These are phyloP conservation scores for Hoplostethus mediterraneus DNA, from an alignment of 2,797 vertebrate species.

Conservation along the genomic window DNA sequence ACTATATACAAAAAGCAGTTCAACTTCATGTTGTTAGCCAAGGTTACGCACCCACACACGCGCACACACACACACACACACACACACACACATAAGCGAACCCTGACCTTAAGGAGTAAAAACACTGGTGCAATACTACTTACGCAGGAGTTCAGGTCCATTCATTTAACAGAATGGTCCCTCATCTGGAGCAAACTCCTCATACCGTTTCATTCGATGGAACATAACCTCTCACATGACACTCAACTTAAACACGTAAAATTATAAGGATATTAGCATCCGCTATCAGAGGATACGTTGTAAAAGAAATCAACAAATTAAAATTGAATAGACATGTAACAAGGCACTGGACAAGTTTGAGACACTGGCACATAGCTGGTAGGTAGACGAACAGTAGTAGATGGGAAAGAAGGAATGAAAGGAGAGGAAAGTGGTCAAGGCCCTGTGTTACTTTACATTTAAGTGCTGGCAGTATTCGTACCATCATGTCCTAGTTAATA, in stretches of 20 bases:
- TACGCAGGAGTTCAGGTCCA: conserved; percentile 1
- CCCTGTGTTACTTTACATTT: conserved; percentile 62
- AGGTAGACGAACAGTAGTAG: conserved; percentile 35
- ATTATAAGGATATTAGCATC: conserved; percentile 6
- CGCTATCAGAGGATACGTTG: conserved; percentile 29
- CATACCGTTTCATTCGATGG: conserved; percentile 5
- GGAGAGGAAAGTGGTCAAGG: conserved; percentile 45
- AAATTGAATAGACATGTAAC: conserved; percentile 57
- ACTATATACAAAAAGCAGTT: conserved; percentile 58
- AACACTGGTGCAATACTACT: conserved; percentile 5
- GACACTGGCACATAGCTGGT: conserved; percentile 75
- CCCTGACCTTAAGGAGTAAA: background rate
- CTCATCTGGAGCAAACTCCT: conserved; percentile 15
- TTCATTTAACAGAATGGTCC: conserved; percentile 9
- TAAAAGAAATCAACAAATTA: conserved; percentile 40
- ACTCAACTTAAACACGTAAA: conserved; percentile 11
- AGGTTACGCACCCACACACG: conserved; percentile 17
- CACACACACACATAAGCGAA: conserved; percentile 1
- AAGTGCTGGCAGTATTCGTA: conserved; percentile 81
- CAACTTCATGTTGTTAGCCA: conserved; percentile 63
- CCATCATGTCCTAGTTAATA: conserved; percentile 65
- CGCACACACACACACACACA: conserved; percentile 18
- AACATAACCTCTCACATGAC: background rate
- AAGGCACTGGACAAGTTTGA: conserved; percentile 86
- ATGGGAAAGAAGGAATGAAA: background rate